These are phyloP conservation scores for Peromyscus aztecus DNA, from an alignment of 2,797 vertebrate genomes.

Conservation along the genomic window DNA sequence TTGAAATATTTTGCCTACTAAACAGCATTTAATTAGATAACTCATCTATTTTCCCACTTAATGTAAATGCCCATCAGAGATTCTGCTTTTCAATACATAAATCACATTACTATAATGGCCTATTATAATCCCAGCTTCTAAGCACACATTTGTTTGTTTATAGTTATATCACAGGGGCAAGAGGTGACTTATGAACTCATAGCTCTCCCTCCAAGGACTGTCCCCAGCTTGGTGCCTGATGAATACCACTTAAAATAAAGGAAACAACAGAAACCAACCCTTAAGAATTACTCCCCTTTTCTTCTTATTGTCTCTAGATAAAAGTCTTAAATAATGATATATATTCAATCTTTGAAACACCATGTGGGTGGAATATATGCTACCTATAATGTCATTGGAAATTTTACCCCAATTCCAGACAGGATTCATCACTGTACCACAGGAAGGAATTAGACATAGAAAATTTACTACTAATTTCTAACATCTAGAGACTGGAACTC, in stretches of 20 bases:
- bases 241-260: slow-evolving; percentile 30
- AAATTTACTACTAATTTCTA: slow-evolving; percentile 55
- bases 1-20: slow-evolving; percentile 58
- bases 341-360: slow-evolving; percentile 45
- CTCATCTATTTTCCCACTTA: slow-evolving; percentile 46
- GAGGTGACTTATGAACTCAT: background rate
- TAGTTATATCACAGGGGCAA: background rate
- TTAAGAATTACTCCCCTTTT: background rate
- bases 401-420: slow-evolving; percentile 16
- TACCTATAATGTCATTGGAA: background rate
- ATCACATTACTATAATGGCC: slow-evolving; percentile 1
- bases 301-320: slow-evolving; percentile 30
- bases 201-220: background rate
- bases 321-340: slow-evolving; percentile 46
- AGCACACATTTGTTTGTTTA: slow-evolving; percentile 39
- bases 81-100: slow-evolving; percentile 63
- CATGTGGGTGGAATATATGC: background rate
- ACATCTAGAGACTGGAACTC: slow-evolving; percentile 5
- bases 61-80: slow-evolving; percentile 31
- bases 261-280: slow-evolving; percentile 4
- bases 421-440: background rate
- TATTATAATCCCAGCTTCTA: background rate
- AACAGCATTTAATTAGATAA: slow-evolving; percentile 42
- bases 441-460: background rate
- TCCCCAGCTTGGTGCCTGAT: background rate